These are phyloP conservation scores for Diabrotica virgifera DNA, from an alignment of 1,140 invertebrate species.

Conservation along the genomic window DNA sequence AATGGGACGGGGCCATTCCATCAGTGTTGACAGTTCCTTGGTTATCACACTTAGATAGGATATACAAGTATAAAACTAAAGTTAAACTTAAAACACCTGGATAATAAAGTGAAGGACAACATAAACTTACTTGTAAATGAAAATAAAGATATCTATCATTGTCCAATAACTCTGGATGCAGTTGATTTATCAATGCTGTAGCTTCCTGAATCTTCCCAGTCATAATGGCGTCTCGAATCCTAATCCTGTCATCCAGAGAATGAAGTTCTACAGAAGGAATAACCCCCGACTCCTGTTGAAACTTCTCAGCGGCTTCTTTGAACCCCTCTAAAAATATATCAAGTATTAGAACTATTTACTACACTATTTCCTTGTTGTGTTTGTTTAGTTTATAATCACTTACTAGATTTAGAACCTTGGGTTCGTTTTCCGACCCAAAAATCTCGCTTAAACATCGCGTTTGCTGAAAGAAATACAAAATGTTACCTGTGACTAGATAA, in stretches of 20 bases:
- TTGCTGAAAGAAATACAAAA: conserved; percentile 21
- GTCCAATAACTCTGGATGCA: conserved; percentile 93
- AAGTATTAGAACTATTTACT: conserved; percentile 18
- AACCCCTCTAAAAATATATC: conserved; percentile 76
- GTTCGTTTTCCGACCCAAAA: neutral
- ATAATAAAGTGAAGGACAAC: neutral
- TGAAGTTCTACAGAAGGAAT: conserved; percentile 83
- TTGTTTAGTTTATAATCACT: too few relatives aligned
- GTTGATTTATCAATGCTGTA: conserved; percentile 87
- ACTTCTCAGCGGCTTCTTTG: conserved; percentile 97
- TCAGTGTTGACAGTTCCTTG: neutral
- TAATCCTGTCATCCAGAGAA: conserved; percentile 88
- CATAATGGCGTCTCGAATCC: conserved; percentile 92
- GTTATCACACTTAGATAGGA: neutral
- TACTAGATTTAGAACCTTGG: too few relatives aligned
- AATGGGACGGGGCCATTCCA: too few relatives aligned
- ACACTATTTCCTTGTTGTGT: conserved; percentile 27
- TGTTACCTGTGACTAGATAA: conserved; percentile 90
- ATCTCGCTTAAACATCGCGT: neutral
- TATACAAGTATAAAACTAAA: too few relatives aligned
- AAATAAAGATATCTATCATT: conserved; percentile 95
- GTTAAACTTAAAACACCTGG: neutral
- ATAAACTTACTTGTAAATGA: conserved; percentile 76
- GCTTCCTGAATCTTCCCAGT: conserved; percentile 91
- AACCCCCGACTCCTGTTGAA: conserved; percentile 90